A percentile compares a stretch with the other conserved stretches of the same genome.
phyloP scores from a whole-genome alignment of 2,797 vertebrate species.

The Halcyon leucocephala region DNA sequence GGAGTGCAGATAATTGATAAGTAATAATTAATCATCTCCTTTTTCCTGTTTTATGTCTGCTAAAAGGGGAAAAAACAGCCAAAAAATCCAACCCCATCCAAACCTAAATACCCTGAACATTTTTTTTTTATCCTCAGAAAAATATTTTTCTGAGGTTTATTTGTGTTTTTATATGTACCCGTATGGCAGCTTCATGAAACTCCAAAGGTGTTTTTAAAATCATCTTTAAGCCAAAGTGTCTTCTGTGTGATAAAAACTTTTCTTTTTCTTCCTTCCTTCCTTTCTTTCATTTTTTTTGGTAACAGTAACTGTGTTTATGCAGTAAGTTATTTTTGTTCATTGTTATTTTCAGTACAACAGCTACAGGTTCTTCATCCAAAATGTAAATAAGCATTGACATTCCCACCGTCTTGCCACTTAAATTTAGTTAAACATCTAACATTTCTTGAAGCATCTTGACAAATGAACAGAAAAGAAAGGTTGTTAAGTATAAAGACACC shows the following conservation, averaged over 20 bases:
- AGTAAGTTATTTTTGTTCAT: not conserved
- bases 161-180: not conserved
- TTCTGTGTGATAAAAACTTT: not conserved
- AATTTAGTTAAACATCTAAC: not conserved
- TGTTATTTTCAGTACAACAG: not conserved
- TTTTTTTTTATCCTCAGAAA: not conserved
- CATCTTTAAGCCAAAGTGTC: not conserved
- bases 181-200: not conserved
- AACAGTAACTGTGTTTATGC: not conserved
- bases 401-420: not conserved
- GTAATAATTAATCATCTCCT: not conserved
- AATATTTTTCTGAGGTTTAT: not conserved
- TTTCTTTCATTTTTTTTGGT: not conserved
- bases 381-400: not conserved
- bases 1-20: not conserved
- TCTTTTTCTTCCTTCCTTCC: not conserved
- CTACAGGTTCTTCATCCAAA: not conserved
- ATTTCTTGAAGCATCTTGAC: not conserved
- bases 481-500: not conserved
- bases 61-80: not conserved
- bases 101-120: not conserved
- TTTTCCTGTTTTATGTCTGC: not conserved
- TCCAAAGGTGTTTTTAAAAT: not conserved
- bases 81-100: accelerated
- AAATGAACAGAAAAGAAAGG: not conserved